A percentile compares a stretch with the other conserved stretches of the same genome.
Evolutionary conservation across 1,140 invertebrate species (phyloP).

Genomic region (Papilio polytes): DNA sequence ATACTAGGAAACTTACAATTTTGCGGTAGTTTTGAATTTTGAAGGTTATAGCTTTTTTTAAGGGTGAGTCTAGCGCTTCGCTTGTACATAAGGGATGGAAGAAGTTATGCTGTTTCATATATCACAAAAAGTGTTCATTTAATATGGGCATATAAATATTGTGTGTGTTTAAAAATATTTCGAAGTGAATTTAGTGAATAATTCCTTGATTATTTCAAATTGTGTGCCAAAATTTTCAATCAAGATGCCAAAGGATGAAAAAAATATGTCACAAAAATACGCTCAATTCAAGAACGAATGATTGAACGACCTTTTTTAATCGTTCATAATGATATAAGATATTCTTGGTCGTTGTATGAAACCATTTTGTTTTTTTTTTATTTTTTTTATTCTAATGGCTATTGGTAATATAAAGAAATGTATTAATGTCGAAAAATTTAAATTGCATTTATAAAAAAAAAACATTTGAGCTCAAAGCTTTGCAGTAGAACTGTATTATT

Average conservation of each 20-base stretch:
- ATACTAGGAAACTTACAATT: conserved; percentile 55
- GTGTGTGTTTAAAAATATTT: background rate
- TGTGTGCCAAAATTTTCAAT: background rate
- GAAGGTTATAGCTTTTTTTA: conserved; percentile 75
- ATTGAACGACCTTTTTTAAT: too few species aligned
- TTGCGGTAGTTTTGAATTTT: conserved; percentile 51
- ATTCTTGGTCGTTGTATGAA: too few species aligned
- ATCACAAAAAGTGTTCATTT: background rate
- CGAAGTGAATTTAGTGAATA: background rate
- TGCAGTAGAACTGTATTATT: conserved; percentile 7
- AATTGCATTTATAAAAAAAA: background rate
- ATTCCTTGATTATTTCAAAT: background rate
- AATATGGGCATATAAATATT: background rate
- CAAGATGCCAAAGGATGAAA: background rate
- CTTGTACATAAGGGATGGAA: conserved; percentile 48
- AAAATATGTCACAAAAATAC: background rate
- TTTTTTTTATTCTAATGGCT: too few species aligned
- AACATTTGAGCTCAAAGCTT: conserved; percentile 5
- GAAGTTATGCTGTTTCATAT: background rate
- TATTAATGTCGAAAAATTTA: background rate
- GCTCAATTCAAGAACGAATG: too few species aligned
- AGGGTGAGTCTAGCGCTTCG: conserved; percentile 61
- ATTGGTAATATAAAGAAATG: too few species aligned
- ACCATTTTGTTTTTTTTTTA: too few species aligned
- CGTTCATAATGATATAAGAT: too few species aligned